Evolutionary conservation across 2,797 vertebrate genomes (phyloP).

Genomic region (Macroramphosus scolopax): DNA sequence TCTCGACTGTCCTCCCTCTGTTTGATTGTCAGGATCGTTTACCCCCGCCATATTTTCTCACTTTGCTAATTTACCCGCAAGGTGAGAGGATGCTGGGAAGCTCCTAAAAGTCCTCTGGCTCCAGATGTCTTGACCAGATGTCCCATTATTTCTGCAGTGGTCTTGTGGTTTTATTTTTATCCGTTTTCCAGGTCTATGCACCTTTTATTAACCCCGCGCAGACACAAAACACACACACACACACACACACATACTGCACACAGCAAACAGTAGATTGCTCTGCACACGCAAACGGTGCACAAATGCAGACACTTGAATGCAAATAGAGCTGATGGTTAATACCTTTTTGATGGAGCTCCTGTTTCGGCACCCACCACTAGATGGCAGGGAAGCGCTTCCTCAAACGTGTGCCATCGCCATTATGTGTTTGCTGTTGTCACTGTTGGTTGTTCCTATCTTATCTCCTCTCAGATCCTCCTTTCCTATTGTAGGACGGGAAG

Average conservation of each 20-base stretch:
- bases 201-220: slow-evolving; percentile 47
- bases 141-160: slow-evolving; percentile 76
- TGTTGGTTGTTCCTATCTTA: slow-evolving; percentile 70
- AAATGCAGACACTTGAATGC: slow-evolving; percentile 1
- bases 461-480: slow-evolving; percentile 69
- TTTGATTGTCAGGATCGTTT: slow-evolving; percentile 79
- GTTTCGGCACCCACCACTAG: slow-evolving; percentile 52
- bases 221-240: slow-evolving; percentile 3
- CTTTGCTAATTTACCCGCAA: slow-evolving; percentile 79
- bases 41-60: slow-evolving; percentile 78
- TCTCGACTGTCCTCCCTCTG: slow-evolving; percentile 66
- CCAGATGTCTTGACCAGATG: slow-evolving; percentile 83
- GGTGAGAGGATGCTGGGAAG: slow-evolving; percentile 77
- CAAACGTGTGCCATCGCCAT: slow-evolving; percentile 8
- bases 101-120: slow-evolving; percentile 76
- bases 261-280: too few relatives aligned
- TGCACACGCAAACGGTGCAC: slow-evolving; percentile 1
- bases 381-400: slow-evolving; percentile 74
- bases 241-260: neutral
- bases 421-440: slow-evolving; percentile 64
- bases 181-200: slow-evolving; percentile 63
- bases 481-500: slow-evolving; percentile 74
- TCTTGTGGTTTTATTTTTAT: slow-evolving; percentile 68
- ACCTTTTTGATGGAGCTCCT: neutral
- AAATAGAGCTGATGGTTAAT: too few relatives aligned